Evolutionary conservation across 2,888 invertebrate genomes (phyloP).

Genomic region (Hololepta plana): DNA sequence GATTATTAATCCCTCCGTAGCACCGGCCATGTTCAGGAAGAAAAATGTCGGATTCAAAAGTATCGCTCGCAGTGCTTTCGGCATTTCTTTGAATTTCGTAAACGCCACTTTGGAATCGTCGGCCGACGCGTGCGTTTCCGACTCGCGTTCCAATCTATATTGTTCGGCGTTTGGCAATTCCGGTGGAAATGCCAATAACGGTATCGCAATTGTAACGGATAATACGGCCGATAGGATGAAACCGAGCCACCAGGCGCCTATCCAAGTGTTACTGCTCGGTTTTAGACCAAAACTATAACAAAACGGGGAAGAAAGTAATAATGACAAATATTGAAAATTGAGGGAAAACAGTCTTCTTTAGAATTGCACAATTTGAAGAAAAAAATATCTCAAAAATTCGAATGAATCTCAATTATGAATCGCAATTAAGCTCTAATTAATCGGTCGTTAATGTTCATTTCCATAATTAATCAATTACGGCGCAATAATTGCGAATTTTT

Average conservation of each 20-base stretch:
- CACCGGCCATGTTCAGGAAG: constrained; percentile 2
- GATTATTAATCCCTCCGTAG: not conserved
- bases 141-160: not conserved
- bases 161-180: not conserved
- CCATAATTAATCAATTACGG: too few species aligned
- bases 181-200: constrained; percentile 2
- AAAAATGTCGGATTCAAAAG: constrained; percentile 1
- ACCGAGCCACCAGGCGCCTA: constrained; percentile 2
- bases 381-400: too few species aligned
- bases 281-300: not conserved
- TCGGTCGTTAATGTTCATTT: too few species aligned
- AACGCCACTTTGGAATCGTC: not conserved
- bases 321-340: too few species aligned
- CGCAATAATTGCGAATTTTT: too few species aligned
- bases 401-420: too few species aligned
- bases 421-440: too few species aligned
- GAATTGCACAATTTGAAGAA: too few species aligned
- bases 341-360: too few species aligned
- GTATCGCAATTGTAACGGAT: not conserved
- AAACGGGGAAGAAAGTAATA: too few species aligned
- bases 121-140: constrained; percentile 1
- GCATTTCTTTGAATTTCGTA: constrained; percentile 1
- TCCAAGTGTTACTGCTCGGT: not conserved
- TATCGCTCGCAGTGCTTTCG: not conserved
- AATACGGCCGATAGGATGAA: not conserved